Percentiles rank a stretch among this genome's conserved stretches.
phyloP scores from a whole-genome alignment of 2,888 invertebrate species.

The Tipula vernalis region DNA sequence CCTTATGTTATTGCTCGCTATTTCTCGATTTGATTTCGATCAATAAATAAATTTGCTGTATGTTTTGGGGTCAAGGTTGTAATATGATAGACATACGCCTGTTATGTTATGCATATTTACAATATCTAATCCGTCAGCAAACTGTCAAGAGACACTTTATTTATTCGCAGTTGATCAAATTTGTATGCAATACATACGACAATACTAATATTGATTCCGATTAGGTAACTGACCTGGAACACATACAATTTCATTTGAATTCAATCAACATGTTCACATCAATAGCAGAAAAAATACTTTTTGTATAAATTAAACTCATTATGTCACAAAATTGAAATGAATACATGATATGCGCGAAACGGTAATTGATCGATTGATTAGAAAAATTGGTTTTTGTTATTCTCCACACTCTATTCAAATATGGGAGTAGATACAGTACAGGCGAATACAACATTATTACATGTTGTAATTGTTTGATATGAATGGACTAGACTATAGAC shows the following conservation, averaged over 20 bases:
- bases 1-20: no score
- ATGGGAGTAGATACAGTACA: neutral
- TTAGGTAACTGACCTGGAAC: neutral
- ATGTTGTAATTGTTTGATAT: neutral
- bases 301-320: neutral
- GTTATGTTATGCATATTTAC: no score
- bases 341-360: neutral
- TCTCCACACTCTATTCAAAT: neutral
- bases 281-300: neutral
- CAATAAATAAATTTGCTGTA: no score
- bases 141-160: no score
- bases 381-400: neutral
- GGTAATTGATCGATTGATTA: neutral
- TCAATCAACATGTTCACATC: neutral
- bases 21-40: no score
- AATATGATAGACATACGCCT: no score
- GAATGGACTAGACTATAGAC: neutral
- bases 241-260: neutral
- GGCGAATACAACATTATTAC: neutral
- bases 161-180: neutral
- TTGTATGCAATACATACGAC: neutral
- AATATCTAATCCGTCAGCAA: no score
- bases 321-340: neutral
- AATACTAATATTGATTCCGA: neutral
- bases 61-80: no score